These are phyloP conservation scores for Sinocyclocheilus anophthalmus DNA, from an alignment of 2,113 vertebrate species.

Conservation along the genomic window DNA sequence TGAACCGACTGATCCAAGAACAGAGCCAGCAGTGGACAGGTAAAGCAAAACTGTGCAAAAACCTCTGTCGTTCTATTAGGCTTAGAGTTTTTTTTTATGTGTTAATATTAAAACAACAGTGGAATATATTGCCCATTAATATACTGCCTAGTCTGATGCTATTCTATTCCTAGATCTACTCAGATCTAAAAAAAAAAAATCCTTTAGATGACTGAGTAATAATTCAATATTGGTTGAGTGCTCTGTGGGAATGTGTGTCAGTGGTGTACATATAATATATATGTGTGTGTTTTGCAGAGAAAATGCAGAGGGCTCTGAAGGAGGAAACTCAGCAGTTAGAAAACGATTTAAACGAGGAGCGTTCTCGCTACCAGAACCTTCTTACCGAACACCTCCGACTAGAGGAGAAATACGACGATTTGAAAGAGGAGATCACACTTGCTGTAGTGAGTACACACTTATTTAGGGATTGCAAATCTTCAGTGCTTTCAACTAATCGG, in stretches of 20 bases:
- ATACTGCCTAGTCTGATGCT: not conserved
- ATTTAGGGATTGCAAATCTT: no score
- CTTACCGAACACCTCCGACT: slow-evolving; percentile 93
- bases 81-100: not conserved
- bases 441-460: slow-evolving; percentile 76
- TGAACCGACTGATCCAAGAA: slow-evolving; percentile 89
- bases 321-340: slow-evolving; percentile 94
- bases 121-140: not conserved
- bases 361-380: slow-evolving; percentile 95
- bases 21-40: slow-evolving; percentile 95
- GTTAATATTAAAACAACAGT: not conserved
- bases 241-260: not conserved
- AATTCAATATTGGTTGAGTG: not conserved
- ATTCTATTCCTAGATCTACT: not conserved
- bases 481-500: not conserved
- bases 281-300: slow-evolving; percentile 75
- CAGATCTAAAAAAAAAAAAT: not conserved
- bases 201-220: not conserved
- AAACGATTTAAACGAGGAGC: slow-evolving; percentile 92
- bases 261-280: not conserved
- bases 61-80: no score
- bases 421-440: slow-evolving; percentile 88
- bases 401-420: slow-evolving; percentile 94
- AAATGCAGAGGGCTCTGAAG: slow-evolving; percentile 85
- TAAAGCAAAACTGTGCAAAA: slow-evolving; percentile 53